Base-by-base conservation (phyloP, 2,113 vertebrate species). In the Puntigrus tetrazona region DNA sequence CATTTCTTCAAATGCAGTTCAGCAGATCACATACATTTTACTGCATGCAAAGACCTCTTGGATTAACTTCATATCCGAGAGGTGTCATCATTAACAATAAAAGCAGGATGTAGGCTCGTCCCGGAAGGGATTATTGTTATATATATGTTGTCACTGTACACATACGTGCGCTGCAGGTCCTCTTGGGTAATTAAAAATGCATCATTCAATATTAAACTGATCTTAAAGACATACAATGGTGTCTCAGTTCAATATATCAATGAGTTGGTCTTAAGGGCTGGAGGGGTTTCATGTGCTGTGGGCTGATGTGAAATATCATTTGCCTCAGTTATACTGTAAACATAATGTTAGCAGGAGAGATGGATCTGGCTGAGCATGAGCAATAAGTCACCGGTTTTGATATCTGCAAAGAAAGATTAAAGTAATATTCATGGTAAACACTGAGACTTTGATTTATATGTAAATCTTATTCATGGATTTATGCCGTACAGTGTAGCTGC, bases 371-470 rank as follows among this genome's bases (percentile, higher is more conserved):
- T 2, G 16, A 36, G 50, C n/a, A 34, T 11, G 38, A n/a, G 22
- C n/a, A 43, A 43, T n/a, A 72, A 22, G 11, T 38, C 29, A 77
- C 31, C 47, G 25, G 75, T 36, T 36, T 38, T 38, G 34, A 55
- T n/a, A 45, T 57, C 50, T 14, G 29, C 50, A 77, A 57, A 57
- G 11, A 36, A 77, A 57, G 31, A 25, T 57, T 36, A n/a, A 14
- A 59, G 3, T 59, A 59, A 78, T 78, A 43, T 43, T 79, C 34
- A 20, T 11, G 18, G 75, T 25, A 78, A 78, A 61, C 36, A 78
- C 55, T 1, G 77, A 61, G n/a, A 78, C 55, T 61, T 41, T 25
- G 34, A 61, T 61, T 79, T 79, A 79, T 79, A 41, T 61, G 36
- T 61, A 63, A 43, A 61, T 78, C 27, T 2, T 75, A 27, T 47